These are phyloP conservation scores for Pteronura brasiliensis DNA, from an alignment of 2,113 vertebrate species.

Conservation along the genomic window DNA sequence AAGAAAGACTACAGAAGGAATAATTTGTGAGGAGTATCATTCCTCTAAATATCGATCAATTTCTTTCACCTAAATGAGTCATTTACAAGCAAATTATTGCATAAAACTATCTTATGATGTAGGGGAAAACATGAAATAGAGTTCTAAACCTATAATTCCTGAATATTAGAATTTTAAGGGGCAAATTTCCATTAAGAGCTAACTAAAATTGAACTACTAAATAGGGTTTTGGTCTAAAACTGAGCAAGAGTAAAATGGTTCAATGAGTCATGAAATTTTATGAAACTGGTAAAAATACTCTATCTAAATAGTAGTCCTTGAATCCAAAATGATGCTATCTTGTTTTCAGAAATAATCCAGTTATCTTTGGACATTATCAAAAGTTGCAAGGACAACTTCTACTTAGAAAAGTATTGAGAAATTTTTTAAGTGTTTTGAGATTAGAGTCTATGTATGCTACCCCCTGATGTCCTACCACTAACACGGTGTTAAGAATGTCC, in stretches of 20 bases:
- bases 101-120: background rate
- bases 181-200: background rate
- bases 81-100: background rate
- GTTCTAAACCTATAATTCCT: background rate
- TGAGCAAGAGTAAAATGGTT: background rate
- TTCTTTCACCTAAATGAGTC: background rate
- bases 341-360: background rate
- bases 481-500: background rate
- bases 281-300: background rate
- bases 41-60: background rate
- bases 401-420: background rate
- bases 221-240: background rate
- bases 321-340: background rate
- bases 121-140: background rate
- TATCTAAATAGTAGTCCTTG: background rate
- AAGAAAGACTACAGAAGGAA: background rate
- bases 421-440: background rate
- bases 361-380: background rate
- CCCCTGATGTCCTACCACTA: background rate
- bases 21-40: background rate
- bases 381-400: background rate
- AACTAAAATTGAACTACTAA: background rate
- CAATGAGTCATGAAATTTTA: constrained; percentile 14
- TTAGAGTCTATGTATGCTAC: background rate
- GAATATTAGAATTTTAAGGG: background rate